Percentiles rank a stretch among this genome's conserved stretches.
phyloP scores from a whole-genome alignment of 2,113 vertebrate species.

The Microcebus jonahi region DNA sequence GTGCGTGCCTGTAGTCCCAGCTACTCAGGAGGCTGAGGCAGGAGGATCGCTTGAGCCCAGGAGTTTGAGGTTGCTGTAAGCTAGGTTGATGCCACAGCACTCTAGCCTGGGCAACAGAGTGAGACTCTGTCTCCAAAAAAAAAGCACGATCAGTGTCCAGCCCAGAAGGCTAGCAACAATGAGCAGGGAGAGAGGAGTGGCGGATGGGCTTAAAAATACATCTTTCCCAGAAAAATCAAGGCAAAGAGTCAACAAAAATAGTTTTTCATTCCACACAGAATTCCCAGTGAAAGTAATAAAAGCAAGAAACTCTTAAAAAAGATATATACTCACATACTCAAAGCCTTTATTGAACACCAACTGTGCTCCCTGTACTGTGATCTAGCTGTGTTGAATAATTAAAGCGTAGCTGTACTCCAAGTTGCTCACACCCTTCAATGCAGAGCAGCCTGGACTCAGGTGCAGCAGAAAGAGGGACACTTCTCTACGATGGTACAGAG shows the following conservation, averaged over 20 bases:
- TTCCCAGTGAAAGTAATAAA: not conserved
- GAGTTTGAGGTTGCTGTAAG: too few relatives aligned
- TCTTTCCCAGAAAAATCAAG: slow-evolving; percentile 39
- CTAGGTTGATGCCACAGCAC: too few relatives aligned
- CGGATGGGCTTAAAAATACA: not conserved
- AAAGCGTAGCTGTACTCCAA: not conserved
- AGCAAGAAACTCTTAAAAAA: too few relatives aligned
- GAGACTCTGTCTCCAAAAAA: too few relatives aligned
- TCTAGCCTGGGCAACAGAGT: too few relatives aligned
- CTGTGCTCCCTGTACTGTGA: not conserved
- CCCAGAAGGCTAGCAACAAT: not conserved
- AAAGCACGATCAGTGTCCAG: not conserved
- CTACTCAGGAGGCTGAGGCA: too few relatives aligned
- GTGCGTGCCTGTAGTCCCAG: too few relatives aligned
- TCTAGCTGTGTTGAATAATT: not conserved
- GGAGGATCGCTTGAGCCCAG: too few relatives aligned
- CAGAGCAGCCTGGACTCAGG: not conserved
- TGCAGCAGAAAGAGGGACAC: fast-evolving
- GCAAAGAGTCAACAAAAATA: not conserved
- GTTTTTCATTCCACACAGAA: not conserved
- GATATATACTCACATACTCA: not conserved
- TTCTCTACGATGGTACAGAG: not conserved
- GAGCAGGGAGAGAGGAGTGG: not conserved
- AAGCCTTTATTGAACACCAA: not conserved
- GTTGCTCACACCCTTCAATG: too few relatives aligned